A percentile compares a stretch with the other conserved stretches of the same genome.
Conservation (phyloP, 1,140 invertebrate species). For the Matsumurasca onukii region DNA sequence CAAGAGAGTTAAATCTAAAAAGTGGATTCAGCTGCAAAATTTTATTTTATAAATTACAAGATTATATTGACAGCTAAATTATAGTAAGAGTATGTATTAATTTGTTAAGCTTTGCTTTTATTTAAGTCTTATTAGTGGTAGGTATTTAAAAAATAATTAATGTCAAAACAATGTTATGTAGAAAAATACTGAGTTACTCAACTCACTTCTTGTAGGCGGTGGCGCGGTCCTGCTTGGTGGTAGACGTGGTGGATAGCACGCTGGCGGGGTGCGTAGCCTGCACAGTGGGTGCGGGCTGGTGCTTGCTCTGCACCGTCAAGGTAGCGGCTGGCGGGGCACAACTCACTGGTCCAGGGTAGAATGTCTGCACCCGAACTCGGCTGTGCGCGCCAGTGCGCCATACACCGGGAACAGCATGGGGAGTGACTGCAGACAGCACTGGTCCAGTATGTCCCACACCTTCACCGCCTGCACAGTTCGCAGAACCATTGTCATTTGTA, state of each 20-base stretch:
- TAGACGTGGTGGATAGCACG: conserved; percentile 24
- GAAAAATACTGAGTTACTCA: no score
- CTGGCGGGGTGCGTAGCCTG: conserved; percentile 29
- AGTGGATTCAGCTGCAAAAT: no score
- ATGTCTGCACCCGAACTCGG: conserved; percentile 53
- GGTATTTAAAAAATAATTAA: no score
- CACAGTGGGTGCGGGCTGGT: conserved; percentile 20
- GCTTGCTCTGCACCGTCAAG: conserved; percentile 1
- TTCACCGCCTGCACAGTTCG: conserved; percentile 49
- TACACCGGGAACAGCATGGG: conserved; percentile 54
- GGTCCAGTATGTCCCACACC: conserved; percentile 56
- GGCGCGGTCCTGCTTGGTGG: conserved; percentile 17
- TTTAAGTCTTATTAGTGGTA: no score
- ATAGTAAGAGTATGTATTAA: no score
- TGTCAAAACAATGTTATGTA: no score
- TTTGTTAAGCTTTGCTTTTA: no score
- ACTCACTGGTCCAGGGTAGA: conserved; percentile 17
- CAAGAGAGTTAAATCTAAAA: no score
- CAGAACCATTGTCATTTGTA: background rate
- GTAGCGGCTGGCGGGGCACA: background rate
- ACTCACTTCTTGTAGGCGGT: conserved; percentile 24
- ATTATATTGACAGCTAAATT: no score
- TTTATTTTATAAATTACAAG: no score
- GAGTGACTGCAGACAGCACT: conserved; percentile 53
- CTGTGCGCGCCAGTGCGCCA: conserved; percentile 51